Percentiles rank a stretch among this genome's conserved stretches.
These are phyloP conservation scores for Ictidomys tridecemlineatus DNA, from an alignment of 2,113 vertebrate species.

Conservation along the genomic window DNA sequence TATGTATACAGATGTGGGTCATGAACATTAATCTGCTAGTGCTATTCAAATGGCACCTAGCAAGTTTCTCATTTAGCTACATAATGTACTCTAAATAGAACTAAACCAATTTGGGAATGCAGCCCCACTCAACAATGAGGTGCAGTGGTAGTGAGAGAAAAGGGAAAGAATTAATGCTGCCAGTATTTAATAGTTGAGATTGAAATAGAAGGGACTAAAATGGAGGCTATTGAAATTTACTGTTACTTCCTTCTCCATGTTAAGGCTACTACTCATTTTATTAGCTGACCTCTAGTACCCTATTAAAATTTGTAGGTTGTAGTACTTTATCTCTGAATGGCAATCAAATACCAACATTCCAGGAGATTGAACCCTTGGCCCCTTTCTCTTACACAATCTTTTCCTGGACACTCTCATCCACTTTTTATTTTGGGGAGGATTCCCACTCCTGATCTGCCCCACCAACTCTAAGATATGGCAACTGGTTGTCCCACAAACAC, in stretches of 20 bases:
- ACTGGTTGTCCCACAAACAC: background rate
- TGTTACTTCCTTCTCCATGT: background rate
- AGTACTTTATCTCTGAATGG: background rate
- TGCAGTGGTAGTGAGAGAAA: background rate
- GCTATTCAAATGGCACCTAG: constrained; percentile 10
- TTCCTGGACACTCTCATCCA: background rate
- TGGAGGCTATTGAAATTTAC: background rate
- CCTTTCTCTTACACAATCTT: background rate
- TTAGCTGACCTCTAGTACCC: background rate
- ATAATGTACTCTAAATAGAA: constrained; percentile 51
- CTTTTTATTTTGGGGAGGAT: background rate
- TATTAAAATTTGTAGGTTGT: background rate
- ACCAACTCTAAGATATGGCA: background rate
- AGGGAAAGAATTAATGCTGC: constrained; percentile 26
- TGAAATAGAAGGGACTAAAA: background rate
- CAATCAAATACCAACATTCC: background rate
- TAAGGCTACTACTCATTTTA: background rate
- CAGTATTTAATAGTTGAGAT: background rate
- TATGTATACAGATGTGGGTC: background rate
- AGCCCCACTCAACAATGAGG: background rate
- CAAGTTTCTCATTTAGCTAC: constrained; percentile 9
- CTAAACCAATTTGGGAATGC: background rate
- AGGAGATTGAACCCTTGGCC: background rate
- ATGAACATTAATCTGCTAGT: constrained; percentile 34
- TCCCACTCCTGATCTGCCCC: background rate